phyloP scores from a whole-genome alignment of 2,888 invertebrate genomes.

The Drosophila aldrichi region DNA sequence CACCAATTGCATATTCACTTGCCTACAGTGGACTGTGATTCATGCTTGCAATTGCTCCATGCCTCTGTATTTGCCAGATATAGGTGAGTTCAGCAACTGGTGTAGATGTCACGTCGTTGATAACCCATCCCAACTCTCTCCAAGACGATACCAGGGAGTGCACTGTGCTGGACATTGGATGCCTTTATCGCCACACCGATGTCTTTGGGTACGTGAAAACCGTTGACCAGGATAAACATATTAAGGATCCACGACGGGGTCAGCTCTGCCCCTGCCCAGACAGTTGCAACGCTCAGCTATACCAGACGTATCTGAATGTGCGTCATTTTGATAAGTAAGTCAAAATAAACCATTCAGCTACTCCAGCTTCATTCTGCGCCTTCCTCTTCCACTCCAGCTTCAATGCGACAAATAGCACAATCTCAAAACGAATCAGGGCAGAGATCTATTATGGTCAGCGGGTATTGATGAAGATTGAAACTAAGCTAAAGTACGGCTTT shows the following conservation, averaged over 20 bases:
- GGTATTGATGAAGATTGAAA: constrained; percentile 84
- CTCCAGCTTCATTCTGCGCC: no score
- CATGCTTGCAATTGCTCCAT: constrained; percentile 78
- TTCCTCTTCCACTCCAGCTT: neutral
- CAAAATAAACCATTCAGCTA: neutral
- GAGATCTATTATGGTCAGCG: constrained; percentile 84
- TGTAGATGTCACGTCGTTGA: no score
- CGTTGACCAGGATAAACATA: constrained; percentile 58
- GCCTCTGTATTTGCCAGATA: constrained; percentile 66
- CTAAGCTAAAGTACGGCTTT: constrained; percentile 82
- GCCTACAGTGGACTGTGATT: constrained; percentile 70
- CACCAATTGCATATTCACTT: constrained; percentile 76
- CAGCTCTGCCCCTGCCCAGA: constrained; percentile 75
- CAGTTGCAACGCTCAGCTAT: constrained; percentile 72
- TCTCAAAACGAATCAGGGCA: constrained; percentile 48
- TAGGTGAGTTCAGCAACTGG: constrained; percentile 40
- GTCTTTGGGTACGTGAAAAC: constrained; percentile 66
- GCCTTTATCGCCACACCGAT: constrained; percentile 70
- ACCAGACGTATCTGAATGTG: constrained; percentile 60
- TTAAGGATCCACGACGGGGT: constrained; percentile 70
- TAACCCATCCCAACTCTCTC: no score
- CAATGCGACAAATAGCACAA: constrained; percentile 38
- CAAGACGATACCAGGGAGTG: constrained; percentile 64
- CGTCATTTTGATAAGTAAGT: constrained; percentile 54
- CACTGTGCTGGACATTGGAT: constrained; percentile 69